phyloP scores from a whole-genome alignment of 2,113 vertebrate species.

The Lutjanus erythropterus region DNA sequence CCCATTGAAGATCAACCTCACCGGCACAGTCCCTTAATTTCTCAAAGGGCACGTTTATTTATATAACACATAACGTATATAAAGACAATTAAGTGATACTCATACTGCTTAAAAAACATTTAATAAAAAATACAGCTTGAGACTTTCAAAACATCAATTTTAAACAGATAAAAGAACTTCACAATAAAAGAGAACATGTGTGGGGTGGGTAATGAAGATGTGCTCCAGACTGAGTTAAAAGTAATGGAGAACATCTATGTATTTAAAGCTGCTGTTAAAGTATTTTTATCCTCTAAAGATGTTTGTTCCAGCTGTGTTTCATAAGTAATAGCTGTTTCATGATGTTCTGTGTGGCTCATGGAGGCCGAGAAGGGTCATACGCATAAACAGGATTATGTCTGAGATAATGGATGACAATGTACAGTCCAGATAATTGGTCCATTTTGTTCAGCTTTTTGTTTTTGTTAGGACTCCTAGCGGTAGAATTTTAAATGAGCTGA shows the following conservation, averaged over 20 bases:
- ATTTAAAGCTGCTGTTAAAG: background rate
- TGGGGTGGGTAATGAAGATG: background rate
- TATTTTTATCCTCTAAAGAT: background rate
- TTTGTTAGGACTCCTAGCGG: background rate
- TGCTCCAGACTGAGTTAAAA: background rate
- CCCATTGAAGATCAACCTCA: conserved; percentile 7
- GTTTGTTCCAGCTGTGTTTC: background rate
- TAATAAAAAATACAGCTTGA: background rate
- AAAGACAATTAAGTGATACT: background rate
- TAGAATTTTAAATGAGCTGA: background rate
- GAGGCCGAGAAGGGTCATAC: background rate
- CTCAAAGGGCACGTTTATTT: background rate
- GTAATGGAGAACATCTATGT: background rate
- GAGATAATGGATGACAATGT: too few relatives aligned
- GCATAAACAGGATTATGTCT: background rate
- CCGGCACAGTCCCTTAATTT: background rate
- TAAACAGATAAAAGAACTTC: background rate
- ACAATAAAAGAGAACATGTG: background rate
- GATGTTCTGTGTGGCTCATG: background rate
- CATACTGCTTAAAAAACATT: background rate
- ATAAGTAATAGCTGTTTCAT: background rate
- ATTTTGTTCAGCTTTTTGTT: background rate
- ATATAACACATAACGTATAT: background rate
- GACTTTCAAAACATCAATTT: background rate
- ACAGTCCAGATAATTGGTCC: background rate